Evolutionary conservation across 2,113 vertebrate genomes (phyloP).

Genomic region (Myrmophylax atrothorax): DNA sequence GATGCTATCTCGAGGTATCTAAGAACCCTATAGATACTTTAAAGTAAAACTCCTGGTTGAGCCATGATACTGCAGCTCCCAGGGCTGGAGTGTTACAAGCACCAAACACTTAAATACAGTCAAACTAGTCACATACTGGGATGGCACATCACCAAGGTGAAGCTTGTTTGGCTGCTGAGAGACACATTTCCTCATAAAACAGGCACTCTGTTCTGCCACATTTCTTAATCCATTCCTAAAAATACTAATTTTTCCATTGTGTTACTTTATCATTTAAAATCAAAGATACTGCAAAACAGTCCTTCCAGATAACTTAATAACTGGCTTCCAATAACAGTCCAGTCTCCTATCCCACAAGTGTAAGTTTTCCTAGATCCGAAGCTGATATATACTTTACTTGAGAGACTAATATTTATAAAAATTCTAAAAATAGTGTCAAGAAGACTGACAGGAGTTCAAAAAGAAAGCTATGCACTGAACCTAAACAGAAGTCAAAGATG

Average conservation of each 20-base stretch:
- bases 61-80: too few relatives aligned
- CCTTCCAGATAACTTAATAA: neutral
- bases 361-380: neutral
- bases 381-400: neutral
- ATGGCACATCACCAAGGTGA: neutral
- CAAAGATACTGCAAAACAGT: neutral
- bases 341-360: accelerated
- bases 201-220: neutral
- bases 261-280: accelerated
- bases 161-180: neutral
- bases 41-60: too few relatives aligned
- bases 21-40: too few relatives aligned
- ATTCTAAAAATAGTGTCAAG: neutral
- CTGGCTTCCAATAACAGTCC: neutral
- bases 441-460: neutral
- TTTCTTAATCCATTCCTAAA: neutral
- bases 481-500: neutral
- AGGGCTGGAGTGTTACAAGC: too few relatives aligned
- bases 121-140: accelerated
- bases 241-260: neutral
- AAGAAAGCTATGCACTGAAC: neutral
- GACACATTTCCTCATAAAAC: neutral
- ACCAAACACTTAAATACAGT: neutral
- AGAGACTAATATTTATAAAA: neutral
- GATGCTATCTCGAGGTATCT: too few relatives aligned